Evolutionary conservation across 2,797 vertebrate species (phyloP).

Genomic region (Simalia tracyae): DNA sequence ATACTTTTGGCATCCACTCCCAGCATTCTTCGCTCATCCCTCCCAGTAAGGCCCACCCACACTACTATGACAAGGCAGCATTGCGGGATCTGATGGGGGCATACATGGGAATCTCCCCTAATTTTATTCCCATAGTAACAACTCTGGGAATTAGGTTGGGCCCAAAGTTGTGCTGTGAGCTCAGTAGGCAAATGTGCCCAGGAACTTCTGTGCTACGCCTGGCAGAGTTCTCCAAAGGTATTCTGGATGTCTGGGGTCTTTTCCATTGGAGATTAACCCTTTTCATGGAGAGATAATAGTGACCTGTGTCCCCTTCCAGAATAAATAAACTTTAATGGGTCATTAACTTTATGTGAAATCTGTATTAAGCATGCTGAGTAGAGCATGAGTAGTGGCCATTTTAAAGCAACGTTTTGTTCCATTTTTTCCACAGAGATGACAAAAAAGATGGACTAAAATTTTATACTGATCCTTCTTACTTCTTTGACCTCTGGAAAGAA

Average conservation of each 20-base stretch:
- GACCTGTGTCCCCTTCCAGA: background rate
- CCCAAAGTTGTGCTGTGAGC: background rate
- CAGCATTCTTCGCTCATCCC: background rate
- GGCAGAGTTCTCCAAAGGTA: background rate
- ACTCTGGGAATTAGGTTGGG: background rate
- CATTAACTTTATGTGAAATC: background rate
- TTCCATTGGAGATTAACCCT: background rate
- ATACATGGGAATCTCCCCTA: background rate
- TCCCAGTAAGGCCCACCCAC: background rate
- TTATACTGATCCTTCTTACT: conserved; percentile 97
- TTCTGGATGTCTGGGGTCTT: background rate
- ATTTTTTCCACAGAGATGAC: conserved; percentile 84
- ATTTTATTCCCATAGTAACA: too few species aligned
- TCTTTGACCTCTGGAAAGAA: conserved; percentile 98
- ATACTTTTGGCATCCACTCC: background rate
- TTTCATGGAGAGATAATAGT: background rate
- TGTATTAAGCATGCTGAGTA: background rate
- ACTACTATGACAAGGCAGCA: background rate
- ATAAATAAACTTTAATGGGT: background rate
- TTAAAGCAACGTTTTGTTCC: background rate
- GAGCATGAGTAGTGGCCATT: background rate
- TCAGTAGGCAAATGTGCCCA: background rate
- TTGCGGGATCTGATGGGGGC: background rate
- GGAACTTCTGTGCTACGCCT: background rate
- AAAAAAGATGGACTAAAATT: conserved; percentile 95